Evolutionary conservation across 2,113 vertebrate species (phyloP).

Genomic region (Macquaria ambigua): DNA sequence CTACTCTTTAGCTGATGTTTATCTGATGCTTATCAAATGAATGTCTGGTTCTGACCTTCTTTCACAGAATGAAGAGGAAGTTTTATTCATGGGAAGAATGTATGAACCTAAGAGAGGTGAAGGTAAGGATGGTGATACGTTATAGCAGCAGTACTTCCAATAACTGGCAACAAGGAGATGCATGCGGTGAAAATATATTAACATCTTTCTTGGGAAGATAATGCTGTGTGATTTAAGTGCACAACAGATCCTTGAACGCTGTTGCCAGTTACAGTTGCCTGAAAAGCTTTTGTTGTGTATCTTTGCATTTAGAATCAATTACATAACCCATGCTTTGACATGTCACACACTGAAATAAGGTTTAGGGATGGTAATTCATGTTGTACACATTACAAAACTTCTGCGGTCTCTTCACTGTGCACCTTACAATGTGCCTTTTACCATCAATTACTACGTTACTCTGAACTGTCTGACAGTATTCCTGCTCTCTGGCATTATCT

Average conservation of each 20-base stretch:
- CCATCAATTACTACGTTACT: neutral
- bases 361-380: too few species aligned
- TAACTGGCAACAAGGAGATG: neutral
- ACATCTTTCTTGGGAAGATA: neutral
- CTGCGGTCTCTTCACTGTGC: neutral
- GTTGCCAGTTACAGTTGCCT: neutral
- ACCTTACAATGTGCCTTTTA: neutral
- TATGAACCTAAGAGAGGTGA: conserved; percentile 98
- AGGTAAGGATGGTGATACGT: conserved; percentile 84
- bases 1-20: neutral
- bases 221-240: neutral
- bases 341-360: neutral
- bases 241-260: neutral
- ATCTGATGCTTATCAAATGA: neutral
- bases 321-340: neutral
- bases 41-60: conserved; percentile 20
- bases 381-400: too few species aligned
- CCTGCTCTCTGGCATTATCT: neutral
- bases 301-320: neutral
- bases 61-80: conserved; percentile 96
- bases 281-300: neutral
- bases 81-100: conserved; percentile 99
- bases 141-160: neutral
- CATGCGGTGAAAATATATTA: neutral
- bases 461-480: neutral